phyloP scores from a whole-genome alignment of 2,113 vertebrate species.

The Podarcis raffonei region DNA sequence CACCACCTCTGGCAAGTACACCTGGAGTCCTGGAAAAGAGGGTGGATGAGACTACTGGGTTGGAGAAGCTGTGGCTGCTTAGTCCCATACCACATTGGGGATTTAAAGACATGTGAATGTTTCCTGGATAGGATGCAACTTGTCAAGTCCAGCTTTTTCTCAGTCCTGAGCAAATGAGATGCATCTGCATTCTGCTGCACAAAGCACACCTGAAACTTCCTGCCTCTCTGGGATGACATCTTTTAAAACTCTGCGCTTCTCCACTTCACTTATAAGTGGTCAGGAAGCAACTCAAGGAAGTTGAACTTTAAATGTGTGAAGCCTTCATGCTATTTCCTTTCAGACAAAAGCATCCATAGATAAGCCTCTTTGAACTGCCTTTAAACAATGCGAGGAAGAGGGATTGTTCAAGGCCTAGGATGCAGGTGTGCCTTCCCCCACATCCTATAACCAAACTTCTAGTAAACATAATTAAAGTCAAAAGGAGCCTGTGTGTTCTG shows the following conservation, averaged over 20 bases:
- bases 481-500: neutral
- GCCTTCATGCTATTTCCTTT: constrained; percentile 26
- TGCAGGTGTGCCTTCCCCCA: constrained; percentile 40
- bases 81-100: neutral
- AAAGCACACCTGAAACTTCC: neutral
- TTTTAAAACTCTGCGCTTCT: constrained; percentile 29
- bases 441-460: neutral
- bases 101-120: neutral
- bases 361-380: constrained; percentile 23
- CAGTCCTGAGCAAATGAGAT: neutral
- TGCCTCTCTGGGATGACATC: constrained; percentile 17
- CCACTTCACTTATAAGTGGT: neutral
- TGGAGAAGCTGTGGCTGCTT: neutral
- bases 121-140: neutral
- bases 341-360: constrained; percentile 42
- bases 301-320: neutral
- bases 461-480: constrained; percentile 29
- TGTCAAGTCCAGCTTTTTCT: neutral
- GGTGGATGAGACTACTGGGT: neutral
- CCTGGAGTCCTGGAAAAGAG: neutral
- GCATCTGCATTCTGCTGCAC: neutral
- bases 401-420: constrained; percentile 22
- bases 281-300: constrained; percentile 35
- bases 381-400: constrained; percentile 32
- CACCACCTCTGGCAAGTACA: neutral